Evolutionary conservation across 2,797 vertebrate species (phyloP), one percentile per base, ranked within the genome.

Genomic region (Gallinago solitaria): DNA sequence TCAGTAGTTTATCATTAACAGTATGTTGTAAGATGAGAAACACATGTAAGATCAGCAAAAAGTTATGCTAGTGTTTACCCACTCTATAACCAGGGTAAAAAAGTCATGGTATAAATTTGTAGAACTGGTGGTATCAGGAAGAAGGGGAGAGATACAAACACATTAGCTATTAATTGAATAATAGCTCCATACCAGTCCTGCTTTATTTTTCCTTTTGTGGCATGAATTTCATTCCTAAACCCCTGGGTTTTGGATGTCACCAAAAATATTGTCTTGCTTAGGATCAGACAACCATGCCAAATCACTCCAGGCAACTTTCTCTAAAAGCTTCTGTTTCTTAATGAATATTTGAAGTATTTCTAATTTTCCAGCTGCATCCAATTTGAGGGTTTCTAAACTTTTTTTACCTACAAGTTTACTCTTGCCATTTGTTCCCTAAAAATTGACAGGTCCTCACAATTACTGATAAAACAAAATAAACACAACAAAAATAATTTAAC

Each of bases 281-380:
- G 28, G 27, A 33, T 30, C n/a, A 74, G 24, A 48, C 6, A 57
- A 16, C 9, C 6, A 59, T 41, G 3, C 2, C 3, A 78, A 77
- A 41, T 63, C 25, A 39, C 9, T 68, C 7, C 8, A 2, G n/a
- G 7, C 0, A 60, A 51, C 1, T 35, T 21, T 21, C 2, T 0
- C 16, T 50, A 56, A 86, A 86, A 54, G 0, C 1, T 75, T 6
- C 5, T 3, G 17, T 68, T 77, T 51, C 9, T 83, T 73, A 56
- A 37, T 11, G 25, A 60, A 33, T 69, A 63, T 71, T 43, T 76
- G 2, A 76, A 65, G 4, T n/a, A 19, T 32, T 47, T 76, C 2
- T 41, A 3, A 9, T 75, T 78, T 89, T 71, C 17, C 7, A 43
- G 9, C 8, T 79, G 13, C 8, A 30, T 3, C 5, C 28, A 16